Base-by-base conservation (phyloP, 2,113 vertebrate species). In the Gambusia holbrooki region DNA sequence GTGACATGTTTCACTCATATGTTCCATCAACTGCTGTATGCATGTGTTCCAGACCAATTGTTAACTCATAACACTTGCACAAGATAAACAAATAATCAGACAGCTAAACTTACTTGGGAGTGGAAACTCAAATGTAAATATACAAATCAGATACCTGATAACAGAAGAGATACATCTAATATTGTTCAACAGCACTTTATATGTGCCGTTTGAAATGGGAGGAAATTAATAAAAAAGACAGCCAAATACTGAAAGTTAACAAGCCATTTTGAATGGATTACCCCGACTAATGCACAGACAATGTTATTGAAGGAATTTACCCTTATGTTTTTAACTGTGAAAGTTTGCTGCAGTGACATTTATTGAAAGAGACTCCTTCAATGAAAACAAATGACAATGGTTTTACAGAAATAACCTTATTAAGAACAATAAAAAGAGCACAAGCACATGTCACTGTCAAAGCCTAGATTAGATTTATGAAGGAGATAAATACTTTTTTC, bases 391-490 rank as follows among this genome's bases (percentile, higher is more conserved):
- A 64, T 14, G 25, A 35, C 33, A 37, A 7, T 13, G 17, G 40
- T 68, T 67, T 35, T 17, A 22, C n/a, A 15, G 13, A 48, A 61
- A 60, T 3, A 14, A 14, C 45, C 15, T 72, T 62, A 13, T 8
- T 35, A 1, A 76, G 48, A 22, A 19, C 10, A 66, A 1, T 22
- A 8, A 28, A 45, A 33, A 7, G 66, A 13, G 48, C 60, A 35
- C 63, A 65, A 35, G 32, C 12, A 4, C 22, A 3, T 29, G 54
- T 65, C 61, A 13, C n/a, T 15, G 27, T 60, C 28, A 29, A 29
- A 33, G 66, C 15, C 9, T 48, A 33, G 66, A 27, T 71, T 78
- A 62, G n/a, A 14, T 32, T 77, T 74, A 2, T 15, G 17, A 29
- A 27, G 25, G 27, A 37, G 3, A 45, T 13, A 48, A 58, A 67